Conservation (phyloP, 2,888 invertebrate genomes). For the Suillia variegata region DNA sequence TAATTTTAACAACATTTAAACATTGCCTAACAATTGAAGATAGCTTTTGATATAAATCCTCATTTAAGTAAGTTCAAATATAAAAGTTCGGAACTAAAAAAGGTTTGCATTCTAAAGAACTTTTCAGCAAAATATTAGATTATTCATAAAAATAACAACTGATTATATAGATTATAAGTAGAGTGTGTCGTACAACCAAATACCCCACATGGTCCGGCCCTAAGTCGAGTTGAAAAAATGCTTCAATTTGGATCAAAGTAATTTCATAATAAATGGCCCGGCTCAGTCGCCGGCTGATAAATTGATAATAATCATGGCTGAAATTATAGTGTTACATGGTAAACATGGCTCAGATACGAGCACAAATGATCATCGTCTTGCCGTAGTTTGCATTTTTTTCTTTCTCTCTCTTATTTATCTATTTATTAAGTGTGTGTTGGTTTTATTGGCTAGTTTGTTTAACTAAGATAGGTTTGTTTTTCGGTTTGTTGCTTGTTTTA, state of each 20-base stretch:
- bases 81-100: too few relatives aligned
- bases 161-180: too few relatives aligned
- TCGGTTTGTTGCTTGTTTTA: slow-evolving; percentile 22
- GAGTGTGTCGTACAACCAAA: not conserved
- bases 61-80: too few relatives aligned
- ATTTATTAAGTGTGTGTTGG: slow-evolving; percentile 3
- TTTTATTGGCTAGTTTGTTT: slow-evolving; percentile 6
- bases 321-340: slow-evolving; percentile 25
- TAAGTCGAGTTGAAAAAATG: not conserved
- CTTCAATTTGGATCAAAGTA: not conserved
- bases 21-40: too few relatives aligned
- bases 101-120: too few relatives aligned
- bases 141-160: too few relatives aligned
- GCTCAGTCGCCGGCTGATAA: slow-evolving; percentile 27
- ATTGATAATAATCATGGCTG: slow-evolving; percentile 26
- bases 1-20: too few relatives aligned
- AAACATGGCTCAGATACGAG: slow-evolving; percentile 7
- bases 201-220: not conserved
- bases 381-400: slow-evolving; percentile 11
- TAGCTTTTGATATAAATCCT: too few relatives aligned
- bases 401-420: slow-evolving; percentile 6
- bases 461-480: slow-evolving; percentile 14
- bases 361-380: not conserved
- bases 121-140: too few relatives aligned
- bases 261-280: slow-evolving; percentile 14